Evolutionary conservation across 2,888 invertebrate genomes (phyloP).

Genomic region (Drosophila meridiana): DNA sequence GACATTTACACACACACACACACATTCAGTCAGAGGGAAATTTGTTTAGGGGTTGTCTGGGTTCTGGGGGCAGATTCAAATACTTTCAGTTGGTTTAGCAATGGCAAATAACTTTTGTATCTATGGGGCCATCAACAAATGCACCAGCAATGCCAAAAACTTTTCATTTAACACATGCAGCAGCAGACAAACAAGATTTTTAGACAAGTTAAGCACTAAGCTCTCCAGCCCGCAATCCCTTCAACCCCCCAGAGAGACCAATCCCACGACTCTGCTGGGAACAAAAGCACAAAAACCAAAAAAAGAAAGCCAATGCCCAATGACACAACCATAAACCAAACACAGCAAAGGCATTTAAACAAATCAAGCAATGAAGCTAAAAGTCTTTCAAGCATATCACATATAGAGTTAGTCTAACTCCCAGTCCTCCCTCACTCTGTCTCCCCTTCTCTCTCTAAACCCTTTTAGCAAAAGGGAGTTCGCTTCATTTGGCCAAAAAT

Average conservation of each 20-base stretch:
- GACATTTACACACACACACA: conserved; percentile 64
- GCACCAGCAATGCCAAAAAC: conserved; percentile 69
- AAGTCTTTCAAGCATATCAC: conserved; percentile 75
- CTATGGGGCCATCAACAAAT: conserved; percentile 75
- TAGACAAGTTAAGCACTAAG: conserved; percentile 64
- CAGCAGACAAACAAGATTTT: conserved; percentile 71
- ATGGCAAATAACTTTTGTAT: conserved; percentile 77
- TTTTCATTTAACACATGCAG: conserved; percentile 71
- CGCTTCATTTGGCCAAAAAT: conserved; percentile 75
- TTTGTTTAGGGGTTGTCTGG: conserved; percentile 27
- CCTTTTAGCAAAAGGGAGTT: conserved; percentile 30
- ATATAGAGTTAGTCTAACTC: conserved; percentile 31
- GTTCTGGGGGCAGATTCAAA: conserved; percentile 20
- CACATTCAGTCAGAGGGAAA: neutral
- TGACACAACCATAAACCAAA: conserved; percentile 77
- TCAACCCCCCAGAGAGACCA: conserved; percentile 32
- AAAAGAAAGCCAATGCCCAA: conserved; percentile 52
- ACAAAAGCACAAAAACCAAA: conserved; percentile 14
- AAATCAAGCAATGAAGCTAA: conserved; percentile 80
- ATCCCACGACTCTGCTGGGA: neutral
- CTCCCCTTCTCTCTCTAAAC: neutral
- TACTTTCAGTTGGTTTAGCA: conserved; percentile 61
- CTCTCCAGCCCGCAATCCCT: conserved; percentile 43
- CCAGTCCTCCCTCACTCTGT: neutral
- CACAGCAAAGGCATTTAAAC: conserved; percentile 80